Percentiles rank a stretch among this genome's conserved stretches.
Evolutionary conservation across 1,140 invertebrate genomes (phyloP).

Genomic region (Platorchestia sp.): DNA sequence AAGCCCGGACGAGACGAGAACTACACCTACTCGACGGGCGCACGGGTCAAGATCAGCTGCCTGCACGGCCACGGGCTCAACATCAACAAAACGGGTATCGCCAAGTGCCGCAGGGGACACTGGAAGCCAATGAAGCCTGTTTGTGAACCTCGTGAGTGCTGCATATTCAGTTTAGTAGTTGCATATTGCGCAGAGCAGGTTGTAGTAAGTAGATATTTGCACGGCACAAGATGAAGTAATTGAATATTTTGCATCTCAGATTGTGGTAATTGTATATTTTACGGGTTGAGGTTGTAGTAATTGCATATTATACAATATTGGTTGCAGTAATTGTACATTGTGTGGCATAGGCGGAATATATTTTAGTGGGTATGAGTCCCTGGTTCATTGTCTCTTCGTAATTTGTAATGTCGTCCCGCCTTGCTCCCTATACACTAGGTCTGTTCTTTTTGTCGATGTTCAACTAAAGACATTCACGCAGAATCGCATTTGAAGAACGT

Average conservation of each 20-base stretch:
- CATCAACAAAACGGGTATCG: slow-evolving; percentile 79
- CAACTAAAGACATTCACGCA: too few relatives aligned
- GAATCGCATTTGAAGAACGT: too few relatives aligned
- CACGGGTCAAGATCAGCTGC: slow-evolving; percentile 80
- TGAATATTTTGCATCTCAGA: background rate
- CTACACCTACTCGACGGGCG: slow-evolving; percentile 74
- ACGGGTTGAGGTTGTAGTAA: background rate
- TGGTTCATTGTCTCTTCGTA: too few relatives aligned
- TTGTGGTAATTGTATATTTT: background rate
- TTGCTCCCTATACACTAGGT: too few relatives aligned
- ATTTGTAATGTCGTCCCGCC: too few relatives aligned
- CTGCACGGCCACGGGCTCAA: slow-evolving; percentile 82
- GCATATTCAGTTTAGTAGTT: too few relatives aligned
- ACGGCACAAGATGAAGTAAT: background rate
- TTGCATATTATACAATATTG: background rate
- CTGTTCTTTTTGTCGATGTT: too few relatives aligned
- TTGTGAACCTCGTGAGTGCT: slow-evolving; percentile 80
- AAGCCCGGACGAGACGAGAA: slow-evolving; percentile 71
- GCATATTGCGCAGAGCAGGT: background rate
- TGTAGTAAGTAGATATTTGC: background rate
- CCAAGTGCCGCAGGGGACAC: slow-evolving; percentile 81
- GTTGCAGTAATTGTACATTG: background rate
- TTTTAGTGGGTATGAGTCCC: too few relatives aligned
- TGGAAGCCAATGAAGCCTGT: slow-evolving; percentile 86
- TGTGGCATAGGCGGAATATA: too few relatives aligned